These are phyloP conservation scores for Hippocampus mohnikei DNA, from an alignment of 2,113 vertebrate species.

Conservation along the genomic window DNA sequence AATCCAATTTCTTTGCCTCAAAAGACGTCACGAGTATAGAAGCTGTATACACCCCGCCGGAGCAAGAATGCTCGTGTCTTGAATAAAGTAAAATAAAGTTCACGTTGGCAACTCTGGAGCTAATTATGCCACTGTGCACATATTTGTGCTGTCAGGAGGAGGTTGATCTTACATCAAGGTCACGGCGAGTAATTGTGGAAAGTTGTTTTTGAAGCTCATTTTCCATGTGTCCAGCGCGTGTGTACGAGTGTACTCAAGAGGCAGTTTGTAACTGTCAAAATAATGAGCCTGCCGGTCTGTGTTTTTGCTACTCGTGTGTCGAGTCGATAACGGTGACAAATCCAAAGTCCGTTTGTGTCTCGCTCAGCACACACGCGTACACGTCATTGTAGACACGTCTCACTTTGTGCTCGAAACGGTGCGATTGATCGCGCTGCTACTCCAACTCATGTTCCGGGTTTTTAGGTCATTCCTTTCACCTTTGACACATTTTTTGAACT, in stretches of 20 bases:
- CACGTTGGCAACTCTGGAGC: conserved; percentile 5
- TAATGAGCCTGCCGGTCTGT: conserved; percentile 55
- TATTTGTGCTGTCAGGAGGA: conserved; percentile 11
- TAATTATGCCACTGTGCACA: conserved; percentile 7
- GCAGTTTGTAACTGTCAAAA: conserved; percentile 57
- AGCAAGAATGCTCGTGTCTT: neutral
- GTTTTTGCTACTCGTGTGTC: conserved; percentile 44
- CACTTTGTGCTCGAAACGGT: conserved; percentile 37
- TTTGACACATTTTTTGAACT: conserved; percentile 15
- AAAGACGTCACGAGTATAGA: neutral
- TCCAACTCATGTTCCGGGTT: conserved; percentile 36
- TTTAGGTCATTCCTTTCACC: conserved; percentile 33
- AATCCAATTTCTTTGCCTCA: conserved; percentile 32
- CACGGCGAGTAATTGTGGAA: conserved; percentile 24
- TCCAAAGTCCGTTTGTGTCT: conserved; percentile 35
- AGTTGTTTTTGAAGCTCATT: conserved; percentile 13
- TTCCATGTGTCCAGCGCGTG: conserved; percentile 5
- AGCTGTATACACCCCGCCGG: neutral
- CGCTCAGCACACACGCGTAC: conserved; percentile 16
- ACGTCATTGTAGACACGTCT: conserved; percentile 31
- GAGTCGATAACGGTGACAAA: conserved; percentile 54
- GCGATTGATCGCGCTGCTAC: conserved; percentile 48
- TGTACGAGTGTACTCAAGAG: neutral
- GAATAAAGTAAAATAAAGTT: neutral
- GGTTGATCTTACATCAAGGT: conserved; percentile 29